Evolutionary conservation across 2,888 invertebrate species (phyloP).

Genomic region (Rhorus exstirpatorius): DNA sequence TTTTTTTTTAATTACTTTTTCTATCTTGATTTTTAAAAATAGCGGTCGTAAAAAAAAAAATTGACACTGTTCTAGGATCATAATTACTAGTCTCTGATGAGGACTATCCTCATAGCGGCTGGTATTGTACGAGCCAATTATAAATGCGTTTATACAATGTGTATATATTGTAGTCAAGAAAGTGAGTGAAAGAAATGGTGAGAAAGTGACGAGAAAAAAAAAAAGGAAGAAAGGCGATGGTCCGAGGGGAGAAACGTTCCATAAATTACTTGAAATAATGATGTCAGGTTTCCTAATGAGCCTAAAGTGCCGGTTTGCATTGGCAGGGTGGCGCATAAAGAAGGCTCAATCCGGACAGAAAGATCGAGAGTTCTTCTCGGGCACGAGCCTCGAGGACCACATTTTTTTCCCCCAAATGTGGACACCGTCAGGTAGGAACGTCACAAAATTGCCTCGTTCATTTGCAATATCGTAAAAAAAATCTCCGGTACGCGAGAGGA

Average conservation of each 20-base stretch:
- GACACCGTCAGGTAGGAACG: conserved; percentile 46
- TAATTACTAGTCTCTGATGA: no score
- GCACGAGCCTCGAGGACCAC: conserved; percentile 46
- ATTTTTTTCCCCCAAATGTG: conserved; percentile 34
- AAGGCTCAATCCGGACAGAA: conserved; percentile 55
- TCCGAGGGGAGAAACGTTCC: conserved; percentile 62
- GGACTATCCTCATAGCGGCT: no score
- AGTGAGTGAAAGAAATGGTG: conserved; percentile 18
- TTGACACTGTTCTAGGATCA: no score
- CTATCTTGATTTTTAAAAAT: no score
- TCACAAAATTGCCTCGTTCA: conserved; percentile 73
- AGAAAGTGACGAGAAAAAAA: conserved; percentile 52
- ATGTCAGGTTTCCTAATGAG: conserved; percentile 78
- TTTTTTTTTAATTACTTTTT: no score
- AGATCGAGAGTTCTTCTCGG: conserved; percentile 31
- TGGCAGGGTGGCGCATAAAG: conserved; percentile 70
- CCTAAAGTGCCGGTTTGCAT: conserved; percentile 73
- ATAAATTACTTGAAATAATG: conserved; percentile 79
- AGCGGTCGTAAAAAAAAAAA: no score
- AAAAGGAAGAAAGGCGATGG: conserved; percentile 9
- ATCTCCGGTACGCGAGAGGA: conserved; percentile 28
- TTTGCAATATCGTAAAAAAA: conserved; percentile 73
- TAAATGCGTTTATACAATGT: conserved; percentile 18
- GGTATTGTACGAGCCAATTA: no score
- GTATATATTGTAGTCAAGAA: conserved; percentile 29